A percentile compares a stretch with the other conserved stretches of the same genome.
Evolutionary conservation across 2,888 invertebrate species (phyloP).

Genomic region (Rhabditoides inermis): DNA sequence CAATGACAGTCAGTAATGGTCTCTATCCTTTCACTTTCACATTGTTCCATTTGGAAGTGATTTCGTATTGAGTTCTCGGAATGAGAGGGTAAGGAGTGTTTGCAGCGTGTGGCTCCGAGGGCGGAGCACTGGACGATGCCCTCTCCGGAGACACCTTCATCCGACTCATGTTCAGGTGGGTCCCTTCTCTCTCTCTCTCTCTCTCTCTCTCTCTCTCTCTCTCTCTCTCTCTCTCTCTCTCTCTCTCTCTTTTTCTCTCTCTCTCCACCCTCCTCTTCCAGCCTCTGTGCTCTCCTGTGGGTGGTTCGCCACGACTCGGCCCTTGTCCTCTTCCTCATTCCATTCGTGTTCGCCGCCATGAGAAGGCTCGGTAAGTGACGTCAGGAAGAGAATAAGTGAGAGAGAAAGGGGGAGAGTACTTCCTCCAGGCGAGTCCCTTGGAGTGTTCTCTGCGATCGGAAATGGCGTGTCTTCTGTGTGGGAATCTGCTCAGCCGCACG

Average conservation of each 20-base stretch:
- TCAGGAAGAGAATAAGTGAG: too few relatives aligned
- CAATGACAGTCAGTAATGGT: background rate
- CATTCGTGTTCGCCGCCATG: conserved; percentile 33
- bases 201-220: too few relatives aligned
- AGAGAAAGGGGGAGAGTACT: too few relatives aligned
- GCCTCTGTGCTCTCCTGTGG: conserved; percentile 42
- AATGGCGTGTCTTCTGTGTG: conserved; percentile 16
- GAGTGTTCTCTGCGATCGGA: conserved; percentile 21
- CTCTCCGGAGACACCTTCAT: conserved; percentile 20
- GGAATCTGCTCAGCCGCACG: conserved; percentile 17
- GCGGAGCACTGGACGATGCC: conserved; percentile 9
- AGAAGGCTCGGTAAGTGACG: conserved; percentile 18
- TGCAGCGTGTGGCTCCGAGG: too few relatives aligned
- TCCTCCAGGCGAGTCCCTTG: conserved; percentile 28
- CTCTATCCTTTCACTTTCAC: too few relatives aligned
- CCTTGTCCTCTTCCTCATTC: conserved; percentile 35
- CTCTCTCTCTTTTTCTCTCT: too few relatives aligned
- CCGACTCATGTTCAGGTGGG: conserved; percentile 21
- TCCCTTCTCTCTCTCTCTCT: too few relatives aligned
- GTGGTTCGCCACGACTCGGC: conserved; percentile 42
- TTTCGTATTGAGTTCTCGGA: too few relatives aligned
- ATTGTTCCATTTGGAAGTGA: too few relatives aligned
- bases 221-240: too few relatives aligned
- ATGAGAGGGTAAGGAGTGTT: too few relatives aligned
- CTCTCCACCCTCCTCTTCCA: too few relatives aligned